Conservation (phyloP, 2,797 vertebrate genomes). For the Poecilia picta region DNA sequence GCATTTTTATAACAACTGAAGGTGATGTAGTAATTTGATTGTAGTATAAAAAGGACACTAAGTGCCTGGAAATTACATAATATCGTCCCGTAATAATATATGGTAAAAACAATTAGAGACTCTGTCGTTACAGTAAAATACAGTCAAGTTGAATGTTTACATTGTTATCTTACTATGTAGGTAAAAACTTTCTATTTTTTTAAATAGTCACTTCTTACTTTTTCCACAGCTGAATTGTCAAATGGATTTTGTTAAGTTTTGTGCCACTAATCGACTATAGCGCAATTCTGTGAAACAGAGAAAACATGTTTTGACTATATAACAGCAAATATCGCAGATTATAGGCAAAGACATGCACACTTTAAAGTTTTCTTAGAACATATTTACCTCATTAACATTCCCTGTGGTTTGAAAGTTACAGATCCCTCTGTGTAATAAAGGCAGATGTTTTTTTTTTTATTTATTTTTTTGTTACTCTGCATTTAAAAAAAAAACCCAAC, state of each 20-base stretch:
- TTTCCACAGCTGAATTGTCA: not conserved
- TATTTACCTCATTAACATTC: not conserved
- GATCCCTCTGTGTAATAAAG: not conserved
- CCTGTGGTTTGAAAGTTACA: not conserved
- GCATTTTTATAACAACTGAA: too few relatives aligned
- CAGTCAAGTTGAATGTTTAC: not conserved
- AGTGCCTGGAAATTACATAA: too few relatives aligned
- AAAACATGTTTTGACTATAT: not conserved
- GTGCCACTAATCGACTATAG: not conserved
- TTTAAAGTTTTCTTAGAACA: not conserved
- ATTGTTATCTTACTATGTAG: not conserved
- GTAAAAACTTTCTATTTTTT: not conserved
- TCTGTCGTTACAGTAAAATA: not conserved
- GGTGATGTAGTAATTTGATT: not conserved
- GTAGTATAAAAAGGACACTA: too few relatives aligned
- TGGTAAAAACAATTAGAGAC: not conserved
- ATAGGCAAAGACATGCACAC: not conserved
- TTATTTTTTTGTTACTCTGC: not conserved
- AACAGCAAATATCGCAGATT: not conserved
- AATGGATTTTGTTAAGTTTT: not conserved
- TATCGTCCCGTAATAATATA: not conserved
- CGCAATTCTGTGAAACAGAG: not conserved
- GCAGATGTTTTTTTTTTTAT: not conserved
- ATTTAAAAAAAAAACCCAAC: slow-evolving; percentile 22
- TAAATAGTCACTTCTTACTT: not conserved